These are phyloP conservation scores for Camponotus floridanus DNA, from an alignment of 1,140 invertebrate species.

Conservation along the genomic window DNA sequence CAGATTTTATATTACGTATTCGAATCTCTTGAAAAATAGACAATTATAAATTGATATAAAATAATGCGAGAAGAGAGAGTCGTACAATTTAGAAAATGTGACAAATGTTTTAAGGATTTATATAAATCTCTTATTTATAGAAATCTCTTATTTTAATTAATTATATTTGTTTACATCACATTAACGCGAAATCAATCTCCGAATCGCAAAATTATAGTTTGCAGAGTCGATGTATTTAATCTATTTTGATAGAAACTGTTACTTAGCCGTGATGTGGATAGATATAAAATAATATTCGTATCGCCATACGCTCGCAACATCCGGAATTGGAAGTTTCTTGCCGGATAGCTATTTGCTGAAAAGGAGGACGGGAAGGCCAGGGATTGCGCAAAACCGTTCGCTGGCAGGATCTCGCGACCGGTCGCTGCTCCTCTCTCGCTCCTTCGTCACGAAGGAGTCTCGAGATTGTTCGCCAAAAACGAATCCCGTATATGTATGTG, in stretches of 20 bases:
- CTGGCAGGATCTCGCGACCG: slow-evolving; percentile 49
- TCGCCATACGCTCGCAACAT: slow-evolving; percentile 49
- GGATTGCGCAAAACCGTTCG: slow-evolving; percentile 61
- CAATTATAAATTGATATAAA: not conserved
- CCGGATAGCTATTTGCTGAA: slow-evolving; percentile 53
- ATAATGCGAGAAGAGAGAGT: not conserved
- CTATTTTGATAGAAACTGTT: slow-evolving; percentile 22
- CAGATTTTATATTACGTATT: not conserved
- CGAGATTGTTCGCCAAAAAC: slow-evolving; percentile 44
- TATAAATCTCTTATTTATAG: no score
- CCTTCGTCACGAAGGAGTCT: slow-evolving; percentile 26
- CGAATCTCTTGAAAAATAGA: not conserved
- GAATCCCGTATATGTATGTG: slow-evolving; percentile 44
- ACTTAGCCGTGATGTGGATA: not conserved
- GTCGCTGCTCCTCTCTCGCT: slow-evolving; percentile 29
- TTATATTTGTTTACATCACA: not conserved
- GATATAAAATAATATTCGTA: slow-evolving; percentile 43
- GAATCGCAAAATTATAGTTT: not conserved
- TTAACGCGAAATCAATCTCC: not conserved
- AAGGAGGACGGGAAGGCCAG: slow-evolving; percentile 57
- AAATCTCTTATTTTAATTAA: not conserved
- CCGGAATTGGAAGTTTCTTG: slow-evolving; percentile 51
- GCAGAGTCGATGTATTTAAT: slow-evolving; percentile 6
- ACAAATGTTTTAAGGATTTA: not conserved
- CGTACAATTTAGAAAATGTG: not conserved